These are phyloP conservation scores for Mactra quadrangularis DNA, from an alignment of 1,140 invertebrate species.

Conservation along the genomic window DNA sequence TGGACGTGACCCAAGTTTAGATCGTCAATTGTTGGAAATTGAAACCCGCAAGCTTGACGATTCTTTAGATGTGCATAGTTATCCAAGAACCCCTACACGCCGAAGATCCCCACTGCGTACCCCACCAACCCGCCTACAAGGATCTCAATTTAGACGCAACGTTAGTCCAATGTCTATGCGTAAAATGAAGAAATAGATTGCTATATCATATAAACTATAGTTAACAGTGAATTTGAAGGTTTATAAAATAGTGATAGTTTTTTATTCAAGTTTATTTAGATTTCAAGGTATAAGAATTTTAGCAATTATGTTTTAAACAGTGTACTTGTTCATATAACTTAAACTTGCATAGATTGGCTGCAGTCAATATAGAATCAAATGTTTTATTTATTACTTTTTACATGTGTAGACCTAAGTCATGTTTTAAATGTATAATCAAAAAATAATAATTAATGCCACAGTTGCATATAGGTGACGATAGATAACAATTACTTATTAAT, in stretches of 20 bases:
- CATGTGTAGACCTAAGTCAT: no score
- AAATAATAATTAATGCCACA: no score
- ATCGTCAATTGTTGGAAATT: slow-evolving; percentile 88
- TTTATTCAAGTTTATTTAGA: background rate
- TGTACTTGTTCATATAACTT: background rate
- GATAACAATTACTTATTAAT: no score
- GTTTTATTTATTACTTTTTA: no score
- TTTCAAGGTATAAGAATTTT: no score
- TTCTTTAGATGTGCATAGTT: slow-evolving; percentile 69
- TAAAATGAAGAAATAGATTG: slow-evolving; percentile 57
- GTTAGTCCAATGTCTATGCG: slow-evolving; percentile 44
- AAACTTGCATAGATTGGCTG: no score
- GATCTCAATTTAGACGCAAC: slow-evolving; percentile 17
- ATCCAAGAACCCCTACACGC: slow-evolving; percentile 66
- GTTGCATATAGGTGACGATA: no score
- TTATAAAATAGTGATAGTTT: background rate
- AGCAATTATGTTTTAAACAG: no score
- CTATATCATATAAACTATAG: background rate
- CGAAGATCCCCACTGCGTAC: slow-evolving; percentile 77
- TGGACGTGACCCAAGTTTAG: slow-evolving; percentile 90
- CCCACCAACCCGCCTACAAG: slow-evolving; percentile 71
- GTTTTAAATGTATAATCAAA: background rate
- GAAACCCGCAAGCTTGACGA: slow-evolving; percentile 92
- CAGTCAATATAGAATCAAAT: no score
- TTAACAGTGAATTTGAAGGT: background rate